Percentiles rank a stretch among this genome's conserved stretches.
phyloP scores from a whole-genome alignment of 1,140 invertebrate species.

The Sinonovacula constricta region DNA sequence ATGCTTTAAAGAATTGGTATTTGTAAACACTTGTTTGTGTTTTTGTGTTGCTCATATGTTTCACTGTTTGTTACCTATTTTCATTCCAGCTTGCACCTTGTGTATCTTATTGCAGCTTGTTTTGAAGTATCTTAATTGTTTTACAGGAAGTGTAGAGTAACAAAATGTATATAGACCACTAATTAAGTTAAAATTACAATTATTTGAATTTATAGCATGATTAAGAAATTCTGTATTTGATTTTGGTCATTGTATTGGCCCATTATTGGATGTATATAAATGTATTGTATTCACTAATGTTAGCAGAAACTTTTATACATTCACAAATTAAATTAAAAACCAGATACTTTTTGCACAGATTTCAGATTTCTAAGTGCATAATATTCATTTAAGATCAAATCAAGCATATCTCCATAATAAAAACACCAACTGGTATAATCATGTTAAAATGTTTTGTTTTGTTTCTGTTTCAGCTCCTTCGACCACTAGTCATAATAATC shows the following conservation, averaged over 20 bases:
- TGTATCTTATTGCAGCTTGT: background rate
- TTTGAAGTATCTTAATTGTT: too few relatives aligned
- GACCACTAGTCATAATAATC: constrained; percentile 48
- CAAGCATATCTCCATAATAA: too few relatives aligned
- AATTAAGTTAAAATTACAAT: background rate
- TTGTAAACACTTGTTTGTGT: too few relatives aligned
- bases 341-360: background rate
- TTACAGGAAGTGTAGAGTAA: too few relatives aligned
- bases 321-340: background rate
- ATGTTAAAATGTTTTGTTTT: background rate
- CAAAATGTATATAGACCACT: background rate
- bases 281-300: background rate
- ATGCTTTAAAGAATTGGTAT: too few relatives aligned
- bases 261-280: background rate
- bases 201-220: background rate
- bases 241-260: background rate
- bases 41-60: background rate
- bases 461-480: constrained; percentile 50
- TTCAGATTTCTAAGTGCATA: background rate
- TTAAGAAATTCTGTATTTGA: background rate
- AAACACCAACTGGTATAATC: background rate
- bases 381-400: too few relatives aligned
- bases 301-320: background rate
- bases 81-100: background rate
- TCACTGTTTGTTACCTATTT: background rate